Percentiles rank a stretch among this genome's conserved stretches.
These are phyloP conservation scores for Prietella phreatophila DNA, from an alignment of 2,113 vertebrate species.

Conservation along the genomic window DNA sequence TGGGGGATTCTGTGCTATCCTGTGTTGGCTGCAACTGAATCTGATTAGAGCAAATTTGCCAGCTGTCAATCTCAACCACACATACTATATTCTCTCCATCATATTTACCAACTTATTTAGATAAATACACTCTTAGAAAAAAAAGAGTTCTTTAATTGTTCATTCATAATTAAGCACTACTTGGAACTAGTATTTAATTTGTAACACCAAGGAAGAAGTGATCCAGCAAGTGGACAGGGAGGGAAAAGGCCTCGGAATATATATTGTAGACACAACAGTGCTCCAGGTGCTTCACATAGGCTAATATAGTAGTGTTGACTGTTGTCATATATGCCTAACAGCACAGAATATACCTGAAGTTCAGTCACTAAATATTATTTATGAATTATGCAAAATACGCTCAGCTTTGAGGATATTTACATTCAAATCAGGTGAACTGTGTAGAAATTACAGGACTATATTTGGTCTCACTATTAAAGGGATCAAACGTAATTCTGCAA, in stretches of 20 bases:
- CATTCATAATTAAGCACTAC: neutral
- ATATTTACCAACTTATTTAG: neutral
- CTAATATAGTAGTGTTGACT: neutral
- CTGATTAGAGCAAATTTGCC: constrained; percentile 56
- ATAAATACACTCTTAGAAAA: neutral
- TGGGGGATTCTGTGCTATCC: constrained; percentile 59
- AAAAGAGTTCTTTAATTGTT: neutral
- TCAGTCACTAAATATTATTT: neutral
- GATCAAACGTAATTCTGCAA: neutral
- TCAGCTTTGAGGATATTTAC: neutral
- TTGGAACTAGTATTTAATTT: neutral
- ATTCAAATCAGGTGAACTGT: neutral
- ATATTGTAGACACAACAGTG: neutral
- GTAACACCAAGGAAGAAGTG: neutral
- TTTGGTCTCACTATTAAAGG: neutral
- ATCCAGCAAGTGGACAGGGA: neutral
- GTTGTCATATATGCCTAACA: neutral
- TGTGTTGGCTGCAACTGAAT: constrained; percentile 65
- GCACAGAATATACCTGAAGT: too few species aligned
- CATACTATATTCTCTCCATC: constrained; percentile 41
- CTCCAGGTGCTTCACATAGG: neutral
- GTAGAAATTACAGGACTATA: neutral
- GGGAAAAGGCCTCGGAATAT: neutral
- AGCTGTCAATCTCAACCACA: constrained; percentile 61
- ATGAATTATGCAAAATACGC: neutral